These are phyloP conservation scores for Anas capensis DNA, from an alignment of 2,797 vertebrate species.

Conservation along the genomic window DNA sequence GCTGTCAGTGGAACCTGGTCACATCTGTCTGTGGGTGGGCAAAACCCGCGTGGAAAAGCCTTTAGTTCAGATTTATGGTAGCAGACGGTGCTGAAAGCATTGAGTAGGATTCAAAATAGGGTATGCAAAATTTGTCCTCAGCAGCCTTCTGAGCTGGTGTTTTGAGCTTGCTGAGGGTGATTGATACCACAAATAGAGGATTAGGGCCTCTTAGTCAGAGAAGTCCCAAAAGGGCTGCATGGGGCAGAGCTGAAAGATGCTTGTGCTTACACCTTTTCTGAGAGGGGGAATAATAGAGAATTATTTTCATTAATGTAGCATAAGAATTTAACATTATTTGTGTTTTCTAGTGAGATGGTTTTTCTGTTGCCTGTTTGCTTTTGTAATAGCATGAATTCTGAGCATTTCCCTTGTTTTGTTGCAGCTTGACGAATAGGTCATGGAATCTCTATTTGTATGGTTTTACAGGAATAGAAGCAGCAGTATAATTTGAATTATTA, in stretches of 20 bases:
- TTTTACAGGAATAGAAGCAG: conserved; percentile 6
- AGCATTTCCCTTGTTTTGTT: conserved; percentile 15
- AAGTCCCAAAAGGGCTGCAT: background rate
- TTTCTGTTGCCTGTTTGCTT: conserved; percentile 16
- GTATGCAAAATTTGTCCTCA: conserved; percentile 2
- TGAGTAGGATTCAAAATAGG: conserved; percentile 12
- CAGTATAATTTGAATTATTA: conserved; percentile 7
- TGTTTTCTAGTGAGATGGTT: background rate
- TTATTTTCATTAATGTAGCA: background rate
- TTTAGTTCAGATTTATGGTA: conserved; percentile 1
- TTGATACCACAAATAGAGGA: conserved; percentile 25
- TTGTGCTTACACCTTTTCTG: background rate
- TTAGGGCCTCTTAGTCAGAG: background rate
- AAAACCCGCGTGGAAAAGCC: background rate
- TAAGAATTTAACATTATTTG: background rate
- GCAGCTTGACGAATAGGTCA: background rate
- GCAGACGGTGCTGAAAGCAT: background rate
- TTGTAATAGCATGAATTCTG: conserved; percentile 25
- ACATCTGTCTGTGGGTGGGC: background rate
- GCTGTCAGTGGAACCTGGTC: background rate
- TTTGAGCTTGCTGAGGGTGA: background rate
- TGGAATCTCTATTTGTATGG: background rate
- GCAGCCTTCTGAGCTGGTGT: conserved; percentile 5
- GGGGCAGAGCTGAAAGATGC: background rate
- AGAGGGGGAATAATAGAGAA: background rate